A percentile compares a stretch with the other conserved stretches of the same genome.
These are phyloP conservation scores for Ginglymostoma cirratum DNA, from an alignment of 2,113 vertebrate genomes.

Conservation along the genomic window DNA sequence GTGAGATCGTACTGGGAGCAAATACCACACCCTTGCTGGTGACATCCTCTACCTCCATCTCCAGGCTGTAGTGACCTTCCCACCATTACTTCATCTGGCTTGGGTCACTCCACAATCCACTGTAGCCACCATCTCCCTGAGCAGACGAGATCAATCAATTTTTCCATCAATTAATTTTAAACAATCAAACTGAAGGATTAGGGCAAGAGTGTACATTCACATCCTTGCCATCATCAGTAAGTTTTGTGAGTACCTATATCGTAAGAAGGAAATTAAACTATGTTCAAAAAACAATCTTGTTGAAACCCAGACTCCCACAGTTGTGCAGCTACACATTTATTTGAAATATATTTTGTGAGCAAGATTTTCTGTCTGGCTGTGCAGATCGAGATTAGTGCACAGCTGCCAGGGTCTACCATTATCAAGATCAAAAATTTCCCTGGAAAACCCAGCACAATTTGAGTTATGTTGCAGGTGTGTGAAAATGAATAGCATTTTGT, in stretches of 20 bases:
- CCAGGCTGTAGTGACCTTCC: no score
- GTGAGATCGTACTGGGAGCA: no score
- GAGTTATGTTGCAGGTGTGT: background rate
- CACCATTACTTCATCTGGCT: no score
- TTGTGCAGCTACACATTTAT: background rate
- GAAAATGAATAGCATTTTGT: constrained; percentile 13
- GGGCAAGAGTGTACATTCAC: background rate
- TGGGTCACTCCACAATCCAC: no score
- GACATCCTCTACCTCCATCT: no score
- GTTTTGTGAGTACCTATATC: background rate
- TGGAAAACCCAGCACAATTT: background rate
- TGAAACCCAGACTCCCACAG: background rate
- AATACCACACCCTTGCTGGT: no score
- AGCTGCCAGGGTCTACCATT: background rate
- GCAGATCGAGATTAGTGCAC: background rate
- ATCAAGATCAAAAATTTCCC: background rate
- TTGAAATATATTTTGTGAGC: background rate
- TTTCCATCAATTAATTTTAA: background rate
- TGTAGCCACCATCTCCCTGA: no score
- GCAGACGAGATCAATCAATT: no score
- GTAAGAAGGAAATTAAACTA: background rate
- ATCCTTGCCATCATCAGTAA: background rate
- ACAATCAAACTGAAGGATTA: background rate
- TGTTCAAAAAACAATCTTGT: background rate
- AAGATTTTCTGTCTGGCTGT: background rate